These are phyloP conservation scores for Trichacis sp. DNA, from an alignment of 2,888 invertebrate genomes.

Conservation along the genomic window DNA sequence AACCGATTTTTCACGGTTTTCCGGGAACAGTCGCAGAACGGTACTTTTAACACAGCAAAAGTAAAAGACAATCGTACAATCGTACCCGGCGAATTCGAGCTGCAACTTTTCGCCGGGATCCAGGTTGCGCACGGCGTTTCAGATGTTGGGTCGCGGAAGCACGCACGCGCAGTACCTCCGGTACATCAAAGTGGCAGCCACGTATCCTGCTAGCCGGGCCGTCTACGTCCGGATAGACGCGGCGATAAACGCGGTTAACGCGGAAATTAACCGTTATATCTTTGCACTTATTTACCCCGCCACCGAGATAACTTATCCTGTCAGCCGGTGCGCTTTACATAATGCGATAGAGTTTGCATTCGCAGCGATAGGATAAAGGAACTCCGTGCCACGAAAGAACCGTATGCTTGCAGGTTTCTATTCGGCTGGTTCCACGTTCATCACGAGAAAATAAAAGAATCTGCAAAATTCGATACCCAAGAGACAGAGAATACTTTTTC, in stretches of 20 bases:
- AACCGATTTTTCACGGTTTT: too few relatives aligned
- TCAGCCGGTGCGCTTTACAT: conserved; percentile 54
- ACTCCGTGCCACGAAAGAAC: conserved; percentile 44
- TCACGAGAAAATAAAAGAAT: conserved; percentile 31
- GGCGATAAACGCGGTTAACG: conserved; percentile 63
- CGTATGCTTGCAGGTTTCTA: conserved; percentile 39
- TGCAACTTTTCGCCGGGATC: not conserved
- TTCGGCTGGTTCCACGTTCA: conserved; percentile 36
- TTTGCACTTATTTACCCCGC: conserved; percentile 64
- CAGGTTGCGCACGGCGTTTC: not conserved
- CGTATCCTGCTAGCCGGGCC: conserved; percentile 59
- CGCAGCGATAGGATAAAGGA: conserved; percentile 43
- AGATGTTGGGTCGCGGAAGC: not conserved
- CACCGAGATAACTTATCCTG: conserved; percentile 48
- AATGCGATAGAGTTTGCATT: conserved; percentile 52
- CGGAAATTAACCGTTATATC: conserved; percentile 69
- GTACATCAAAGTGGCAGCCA: conserved; percentile 35
- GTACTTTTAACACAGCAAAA: too few relatives aligned
- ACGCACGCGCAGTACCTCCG: conserved; percentile 25
- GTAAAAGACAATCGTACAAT: not conserved
- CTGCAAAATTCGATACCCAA: not conserved
- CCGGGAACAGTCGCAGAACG: not conserved
- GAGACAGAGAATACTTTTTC: too few relatives aligned
- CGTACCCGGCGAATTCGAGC: not conserved
- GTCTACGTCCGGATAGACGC: conserved; percentile 61